phyloP scores from a whole-genome alignment of 1,140 invertebrate genomes.

The Helicorthomorpha holstii region DNA sequence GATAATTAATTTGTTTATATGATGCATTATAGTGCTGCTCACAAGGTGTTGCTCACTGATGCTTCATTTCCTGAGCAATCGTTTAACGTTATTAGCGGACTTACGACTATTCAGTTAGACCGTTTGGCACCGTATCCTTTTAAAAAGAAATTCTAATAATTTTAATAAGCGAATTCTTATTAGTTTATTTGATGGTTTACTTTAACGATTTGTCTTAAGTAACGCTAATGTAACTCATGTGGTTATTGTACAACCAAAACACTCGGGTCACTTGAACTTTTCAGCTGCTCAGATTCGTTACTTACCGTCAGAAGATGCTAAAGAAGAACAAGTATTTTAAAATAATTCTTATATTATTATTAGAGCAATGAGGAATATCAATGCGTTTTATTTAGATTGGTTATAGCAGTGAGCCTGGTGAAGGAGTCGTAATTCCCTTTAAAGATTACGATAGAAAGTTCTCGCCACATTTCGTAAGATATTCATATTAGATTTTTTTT shows the following conservation, averaged over 20 bases:
- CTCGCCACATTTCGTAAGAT: constrained; percentile 77
- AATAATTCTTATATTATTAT: constrained; percentile 1
- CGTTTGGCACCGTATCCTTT: constrained; percentile 59
- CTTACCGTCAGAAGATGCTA: constrained; percentile 50
- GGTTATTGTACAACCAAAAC: constrained; percentile 72
- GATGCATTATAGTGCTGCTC: constrained; percentile 46
- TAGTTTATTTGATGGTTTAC: not conserved
- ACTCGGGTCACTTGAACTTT: constrained; percentile 92
- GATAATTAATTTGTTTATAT: not conserved
- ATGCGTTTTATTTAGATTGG: constrained; percentile 59
- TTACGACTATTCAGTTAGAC: constrained; percentile 63
- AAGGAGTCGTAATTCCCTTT: constrained; percentile 86
- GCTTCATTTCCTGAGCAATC: constrained; percentile 74
- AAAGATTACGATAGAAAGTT: constrained; percentile 96
- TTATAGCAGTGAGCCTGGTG: constrained; percentile 86
- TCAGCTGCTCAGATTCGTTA: constrained; percentile 87
- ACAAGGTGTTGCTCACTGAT: constrained; percentile 73
- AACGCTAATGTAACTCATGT: constrained; percentile 86
- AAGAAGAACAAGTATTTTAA: constrained; percentile 28
- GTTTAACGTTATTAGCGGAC: constrained; percentile 71
- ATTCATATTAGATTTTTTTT: not conserved
- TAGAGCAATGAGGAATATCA: no score
- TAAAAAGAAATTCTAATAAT: not conserved
- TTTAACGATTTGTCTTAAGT: constrained; percentile 15
- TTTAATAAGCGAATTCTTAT: not conserved